Evolutionary conservation across 2,113 vertebrate species (phyloP).

Genomic region (Poecilia latipinna): DNA sequence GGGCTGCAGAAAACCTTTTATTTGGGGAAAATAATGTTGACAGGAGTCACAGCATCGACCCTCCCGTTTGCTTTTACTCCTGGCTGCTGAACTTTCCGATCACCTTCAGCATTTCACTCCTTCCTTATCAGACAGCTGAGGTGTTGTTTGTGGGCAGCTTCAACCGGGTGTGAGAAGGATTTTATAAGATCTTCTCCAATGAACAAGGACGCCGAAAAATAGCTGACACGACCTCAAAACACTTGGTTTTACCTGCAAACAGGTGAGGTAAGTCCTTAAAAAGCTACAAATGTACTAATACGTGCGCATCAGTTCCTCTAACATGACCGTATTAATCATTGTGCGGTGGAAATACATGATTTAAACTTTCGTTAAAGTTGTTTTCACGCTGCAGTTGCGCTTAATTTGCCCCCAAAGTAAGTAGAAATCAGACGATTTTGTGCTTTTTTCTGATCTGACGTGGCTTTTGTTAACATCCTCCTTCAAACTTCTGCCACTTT

Average conservation of each 20-base stretch:
- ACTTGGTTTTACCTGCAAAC: constrained; percentile 6
- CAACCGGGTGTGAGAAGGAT: background rate
- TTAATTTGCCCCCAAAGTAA: background rate
- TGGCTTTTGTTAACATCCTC: constrained; percentile 23
- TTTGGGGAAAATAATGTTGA: constrained; percentile 5
- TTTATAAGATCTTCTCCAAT: constrained; percentile 17
- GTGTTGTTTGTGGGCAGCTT: background rate
- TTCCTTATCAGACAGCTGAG: constrained; percentile 29
- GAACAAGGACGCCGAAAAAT: constrained; percentile 26
- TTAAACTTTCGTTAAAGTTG: background rate
- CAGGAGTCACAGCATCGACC: constrained; percentile 11
- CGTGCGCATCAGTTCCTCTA: background rate
- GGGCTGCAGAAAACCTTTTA: background rate
- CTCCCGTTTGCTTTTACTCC: background rate
- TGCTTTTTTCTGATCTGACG: background rate
- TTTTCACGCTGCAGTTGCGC: background rate
- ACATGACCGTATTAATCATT: background rate
- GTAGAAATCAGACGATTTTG: background rate
- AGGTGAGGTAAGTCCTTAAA: constrained; percentile 42
- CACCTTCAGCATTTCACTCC: constrained; percentile 49
- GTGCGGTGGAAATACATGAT: background rate
- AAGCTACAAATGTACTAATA: too few relatives aligned
- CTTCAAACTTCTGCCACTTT: constrained; percentile 41
- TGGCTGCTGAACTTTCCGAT: constrained; percentile 26
- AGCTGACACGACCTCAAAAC: background rate